Base-by-base conservation (phyloP, 2,888 invertebrate species). In the Erpobdella octoculata region DNA sequence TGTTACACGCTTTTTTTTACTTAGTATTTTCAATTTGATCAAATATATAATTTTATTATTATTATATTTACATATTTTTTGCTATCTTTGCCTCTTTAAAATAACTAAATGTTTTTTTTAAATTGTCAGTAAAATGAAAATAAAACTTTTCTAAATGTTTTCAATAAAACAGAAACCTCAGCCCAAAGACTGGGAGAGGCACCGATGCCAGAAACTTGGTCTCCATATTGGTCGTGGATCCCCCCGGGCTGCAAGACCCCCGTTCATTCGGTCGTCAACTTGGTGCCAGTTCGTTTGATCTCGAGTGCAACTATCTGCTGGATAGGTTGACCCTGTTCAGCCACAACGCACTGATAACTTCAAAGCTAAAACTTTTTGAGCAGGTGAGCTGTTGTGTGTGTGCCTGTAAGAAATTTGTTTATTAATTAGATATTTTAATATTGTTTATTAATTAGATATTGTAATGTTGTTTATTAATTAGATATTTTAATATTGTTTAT, bases 181-280 rank as follows among this genome's bases (percentile, higher is more conserved):
- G 21, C n/a, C 33, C 35, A 31, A 33, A 25, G 28, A 59, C 31
- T n/a, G 6, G 36, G 8, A 21, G 12, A 12, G 25, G 35, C 41
- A n/a, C 9, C 9, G 25, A n/a, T 15, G 31, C n/a, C 12, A 6
- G 9, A 21, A 15, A 8, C 21, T 9, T 15, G 8, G 41, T 28
- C 15, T 70, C 70, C 25, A 70, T 72, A 25, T 21, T 70, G 31
- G 18, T 72, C 18, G 62, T 72, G 41, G 72, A 72, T 46, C 36
- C 72, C 0, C 25, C 53, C 12, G 70, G 72, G 25, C 61, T 37
- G 18, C 70, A 38, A n/a, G 18, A 69, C 36, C 70, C 72, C 18
- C 41, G 58, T 6, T 18, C 35, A 6, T 37, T 61, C 18, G 62
- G 69, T 46, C 46, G 61, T 6, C 61, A 46, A 25, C 35, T 31